These are phyloP conservation scores for Syrrhaptes paradoxus DNA, from an alignment of 2,113 vertebrate species.

Conservation along the genomic window DNA sequence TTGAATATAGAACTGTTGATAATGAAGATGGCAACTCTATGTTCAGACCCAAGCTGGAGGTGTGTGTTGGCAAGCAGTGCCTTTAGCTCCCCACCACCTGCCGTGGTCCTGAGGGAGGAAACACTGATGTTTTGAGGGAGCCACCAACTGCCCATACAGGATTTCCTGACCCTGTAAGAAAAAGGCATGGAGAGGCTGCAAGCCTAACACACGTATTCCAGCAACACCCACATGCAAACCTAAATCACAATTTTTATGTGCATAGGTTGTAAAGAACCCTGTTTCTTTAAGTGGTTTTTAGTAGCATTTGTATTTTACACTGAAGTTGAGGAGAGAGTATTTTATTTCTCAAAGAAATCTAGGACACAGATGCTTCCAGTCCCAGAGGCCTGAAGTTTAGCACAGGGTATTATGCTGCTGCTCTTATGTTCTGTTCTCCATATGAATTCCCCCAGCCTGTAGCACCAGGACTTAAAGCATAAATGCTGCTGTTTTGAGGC, in stretches of 20 bases:
- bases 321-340: not conserved
- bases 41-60: not conserved
- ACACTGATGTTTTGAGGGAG: not conserved
- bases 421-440: not conserved
- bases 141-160: not conserved
- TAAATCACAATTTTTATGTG: not conserved
- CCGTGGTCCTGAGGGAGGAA: not conserved
- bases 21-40: not conserved
- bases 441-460: not conserved
- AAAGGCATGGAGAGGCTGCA: not conserved
- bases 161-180: not conserved
- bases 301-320: not conserved
- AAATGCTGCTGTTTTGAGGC: not conserved
- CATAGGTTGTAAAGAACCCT: not conserved
- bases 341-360: not conserved
- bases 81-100: not conserved
- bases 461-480: not conserved
- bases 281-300: not conserved
- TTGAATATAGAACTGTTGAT: not conserved
- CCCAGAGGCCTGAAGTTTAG: not conserved
- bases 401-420: not conserved
- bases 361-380: not conserved
- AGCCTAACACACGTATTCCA: not conserved
- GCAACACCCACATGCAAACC: not conserved
- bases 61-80: rapidly evolving